Evolutionary conservation across 2,113 vertebrate genomes (phyloP).

Genomic region (Misgurnus mizolepis): DNA sequence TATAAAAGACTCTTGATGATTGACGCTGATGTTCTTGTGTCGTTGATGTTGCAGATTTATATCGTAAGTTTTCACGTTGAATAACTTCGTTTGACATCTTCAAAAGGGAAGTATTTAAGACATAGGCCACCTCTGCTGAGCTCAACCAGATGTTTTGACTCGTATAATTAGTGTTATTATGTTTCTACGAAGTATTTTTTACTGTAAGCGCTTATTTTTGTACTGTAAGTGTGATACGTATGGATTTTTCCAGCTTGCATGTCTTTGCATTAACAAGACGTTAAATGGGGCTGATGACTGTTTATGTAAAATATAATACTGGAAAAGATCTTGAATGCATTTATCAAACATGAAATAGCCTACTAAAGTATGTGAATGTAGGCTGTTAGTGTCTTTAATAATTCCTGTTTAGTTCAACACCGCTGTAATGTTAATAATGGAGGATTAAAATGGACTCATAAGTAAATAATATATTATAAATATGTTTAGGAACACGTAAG

Average conservation of each 20-base stretch:
- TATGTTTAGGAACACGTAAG: too few relatives aligned
- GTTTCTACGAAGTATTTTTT: not conserved
- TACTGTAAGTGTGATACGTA: too few relatives aligned
- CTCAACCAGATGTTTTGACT: slow-evolving; percentile 4
- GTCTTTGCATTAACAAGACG: too few relatives aligned
- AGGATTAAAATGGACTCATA: too few relatives aligned
- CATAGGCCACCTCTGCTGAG: slow-evolving; percentile 26
- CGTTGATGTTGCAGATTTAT: slow-evolving; percentile 24
- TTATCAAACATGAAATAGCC: not conserved
- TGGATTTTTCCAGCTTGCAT: not conserved
- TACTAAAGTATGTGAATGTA: not conserved
- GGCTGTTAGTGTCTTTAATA: not conserved
- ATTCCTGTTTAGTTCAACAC: not conserved
- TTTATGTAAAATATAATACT: not conserved
- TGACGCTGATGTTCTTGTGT: not conserved
- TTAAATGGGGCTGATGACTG: too few relatives aligned
- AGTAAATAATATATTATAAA: not conserved
- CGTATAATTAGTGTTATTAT: not conserved
- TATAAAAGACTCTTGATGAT: not conserved
- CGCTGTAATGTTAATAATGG: not conserved
- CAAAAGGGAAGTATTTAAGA: not conserved
- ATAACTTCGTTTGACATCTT: not conserved
- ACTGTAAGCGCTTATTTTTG: not conserved
- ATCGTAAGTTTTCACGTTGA: slow-evolving; percentile 30
- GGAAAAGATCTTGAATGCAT: not conserved